Percentiles rank a stretch among this genome's conserved stretches.
Conservation (phyloP, 1,140 invertebrate genomes). For the Pissodes strobi region DNA sequence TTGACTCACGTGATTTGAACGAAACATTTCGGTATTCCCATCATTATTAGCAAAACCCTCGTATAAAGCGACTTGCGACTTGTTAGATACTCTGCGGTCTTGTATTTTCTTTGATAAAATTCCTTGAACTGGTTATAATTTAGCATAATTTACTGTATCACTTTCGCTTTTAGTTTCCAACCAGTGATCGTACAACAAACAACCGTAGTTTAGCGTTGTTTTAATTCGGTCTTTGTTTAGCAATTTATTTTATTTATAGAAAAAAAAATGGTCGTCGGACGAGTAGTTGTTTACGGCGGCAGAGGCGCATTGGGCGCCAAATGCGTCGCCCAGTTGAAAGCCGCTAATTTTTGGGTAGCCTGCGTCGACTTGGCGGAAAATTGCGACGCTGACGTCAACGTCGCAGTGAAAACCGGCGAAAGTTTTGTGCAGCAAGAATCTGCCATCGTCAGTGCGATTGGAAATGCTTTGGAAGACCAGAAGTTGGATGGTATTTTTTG, state of each 20-base stretch:
- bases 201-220: not conserved
- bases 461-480: slow-evolving; percentile 65
- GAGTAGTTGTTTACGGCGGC: slow-evolving; percentile 91
- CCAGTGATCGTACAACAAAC: slow-evolving; percentile 2
- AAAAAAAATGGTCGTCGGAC: slow-evolving; percentile 57
- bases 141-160: not conserved
- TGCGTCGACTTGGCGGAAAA: slow-evolving; percentile 90
- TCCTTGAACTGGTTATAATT: slow-evolving; percentile 27
- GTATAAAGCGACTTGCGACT: too few relatives aligned
- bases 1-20: too few relatives aligned
- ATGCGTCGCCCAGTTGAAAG: slow-evolving; percentile 87
- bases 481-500: slow-evolving; percentile 97
- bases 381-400: slow-evolving; percentile 87
- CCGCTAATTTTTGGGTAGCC: slow-evolving; percentile 92
- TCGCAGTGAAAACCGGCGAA: slow-evolving; percentile 78
- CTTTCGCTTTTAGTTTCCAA: slow-evolving; percentile 22
- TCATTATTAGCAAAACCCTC: too few relatives aligned
- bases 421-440: slow-evolving; percentile 80
- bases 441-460: slow-evolving; percentile 66
- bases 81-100: too few relatives aligned
- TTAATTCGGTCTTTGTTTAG: not conserved
- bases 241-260: slow-evolving; percentile 4
- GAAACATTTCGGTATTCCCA: too few relatives aligned
- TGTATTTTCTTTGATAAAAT: slow-evolving; percentile 15
- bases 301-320: slow-evolving; percentile 89